Conservation (phyloP, 2,797 vertebrate species). For the Pachyuromys duprasi region DNA sequence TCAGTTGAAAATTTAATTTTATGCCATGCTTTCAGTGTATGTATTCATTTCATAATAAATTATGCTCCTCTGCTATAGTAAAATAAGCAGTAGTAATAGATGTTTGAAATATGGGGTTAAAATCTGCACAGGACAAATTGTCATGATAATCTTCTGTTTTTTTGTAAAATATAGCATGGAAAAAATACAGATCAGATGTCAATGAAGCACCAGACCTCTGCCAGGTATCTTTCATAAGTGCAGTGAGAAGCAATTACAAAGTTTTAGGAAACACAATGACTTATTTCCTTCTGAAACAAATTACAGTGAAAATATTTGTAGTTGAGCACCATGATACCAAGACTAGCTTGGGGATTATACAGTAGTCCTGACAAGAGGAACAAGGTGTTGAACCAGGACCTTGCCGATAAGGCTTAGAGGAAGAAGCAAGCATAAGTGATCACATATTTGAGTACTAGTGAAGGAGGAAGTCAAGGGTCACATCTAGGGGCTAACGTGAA, state of each 20-base stretch:
- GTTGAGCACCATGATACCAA: not conserved
- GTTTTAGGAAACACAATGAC: not conserved
- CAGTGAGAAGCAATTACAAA: conserved; percentile 6
- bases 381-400: not conserved
- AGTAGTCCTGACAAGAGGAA: not conserved
- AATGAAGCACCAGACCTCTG: not conserved
- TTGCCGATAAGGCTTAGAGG: not conserved
- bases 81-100: not conserved
- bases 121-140: not conserved
- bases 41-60: not conserved
- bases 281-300: not conserved
- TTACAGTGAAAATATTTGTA: not conserved
- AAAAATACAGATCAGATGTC: not conserved
- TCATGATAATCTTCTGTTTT: not conserved
- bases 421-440: not conserved
- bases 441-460: not conserved
- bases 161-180: not conserved
- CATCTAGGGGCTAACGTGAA: not conserved
- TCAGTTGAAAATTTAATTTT: not conserved
- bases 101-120: not conserved
- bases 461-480: not conserved
- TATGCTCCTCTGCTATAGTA: not conserved
- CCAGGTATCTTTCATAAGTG: not conserved
- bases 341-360: not conserved
- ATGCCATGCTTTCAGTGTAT: not conserved